A percentile compares a stretch with the other conserved stretches of the same genome.
These are phyloP conservation scores for Agrochola macilenta DNA, from an alignment of 2,888 invertebrate genomes.

Conservation along the genomic window DNA sequence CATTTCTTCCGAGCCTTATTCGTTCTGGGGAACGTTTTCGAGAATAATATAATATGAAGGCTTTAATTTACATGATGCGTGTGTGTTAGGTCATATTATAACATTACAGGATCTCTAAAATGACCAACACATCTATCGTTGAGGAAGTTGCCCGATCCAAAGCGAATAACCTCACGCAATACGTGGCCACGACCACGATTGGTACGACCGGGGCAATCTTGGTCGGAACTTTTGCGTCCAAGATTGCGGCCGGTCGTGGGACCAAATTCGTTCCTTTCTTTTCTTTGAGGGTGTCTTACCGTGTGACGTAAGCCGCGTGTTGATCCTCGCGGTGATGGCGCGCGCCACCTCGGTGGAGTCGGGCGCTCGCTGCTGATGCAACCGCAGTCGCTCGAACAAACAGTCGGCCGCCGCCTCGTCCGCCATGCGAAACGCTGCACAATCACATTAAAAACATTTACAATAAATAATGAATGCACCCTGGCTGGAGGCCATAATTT, in stretches of 20 bases:
- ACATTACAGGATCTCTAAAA: neutral
- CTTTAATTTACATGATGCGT: neutral
- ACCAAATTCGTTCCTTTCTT: neutral
- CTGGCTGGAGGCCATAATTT: neutral
- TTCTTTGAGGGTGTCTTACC: conserved; percentile 70
- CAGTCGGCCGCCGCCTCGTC: conserved; percentile 85
- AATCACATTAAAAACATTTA: neutral
- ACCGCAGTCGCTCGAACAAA: conserved; percentile 86
- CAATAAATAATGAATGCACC: neutral
- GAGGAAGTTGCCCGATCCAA: neutral
- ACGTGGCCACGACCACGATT: neutral
- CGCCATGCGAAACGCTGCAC: conserved; percentile 86
- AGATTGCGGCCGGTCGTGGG: neutral
- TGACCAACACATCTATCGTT: neutral
- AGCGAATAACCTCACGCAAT: neutral
- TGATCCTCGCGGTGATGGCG: conserved; percentile 85
- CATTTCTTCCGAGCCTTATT: neutral
- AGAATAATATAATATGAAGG: neutral
- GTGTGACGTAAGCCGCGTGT: conserved; percentile 85
- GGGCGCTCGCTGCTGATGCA: conserved; percentile 85
- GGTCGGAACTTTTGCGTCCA: no score
- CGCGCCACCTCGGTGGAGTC: conserved; percentile 86
- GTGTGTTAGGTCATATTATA: neutral
- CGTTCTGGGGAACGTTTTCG: neutral
- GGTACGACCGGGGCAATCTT: neutral